Percentiles rank a stretch among this genome's conserved stretches.
Conservation (phyloP, 2,113 vertebrate genomes). For the Phocoena phocoena region DNA sequence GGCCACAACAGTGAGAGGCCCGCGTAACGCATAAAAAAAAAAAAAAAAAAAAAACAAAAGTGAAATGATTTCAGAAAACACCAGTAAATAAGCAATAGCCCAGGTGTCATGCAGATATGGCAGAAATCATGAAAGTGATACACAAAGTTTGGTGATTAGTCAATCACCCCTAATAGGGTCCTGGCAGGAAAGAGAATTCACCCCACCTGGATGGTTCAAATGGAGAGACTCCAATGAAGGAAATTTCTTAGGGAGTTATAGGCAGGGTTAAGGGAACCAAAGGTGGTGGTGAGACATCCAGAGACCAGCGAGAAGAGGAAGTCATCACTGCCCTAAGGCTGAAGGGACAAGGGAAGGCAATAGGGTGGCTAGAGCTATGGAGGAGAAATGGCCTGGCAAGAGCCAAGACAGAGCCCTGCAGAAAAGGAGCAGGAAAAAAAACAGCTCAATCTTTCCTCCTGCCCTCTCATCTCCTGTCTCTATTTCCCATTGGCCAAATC, state of each 20-base stretch:
- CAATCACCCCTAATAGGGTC: background rate
- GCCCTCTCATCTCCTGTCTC: background rate
- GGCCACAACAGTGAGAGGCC: too few relatives aligned
- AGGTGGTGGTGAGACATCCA: background rate
- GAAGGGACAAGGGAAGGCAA: background rate
- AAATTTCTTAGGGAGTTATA: background rate
- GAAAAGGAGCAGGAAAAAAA: background rate
- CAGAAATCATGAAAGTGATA: background rate
- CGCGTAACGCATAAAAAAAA: too few relatives aligned
- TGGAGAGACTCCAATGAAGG: background rate
- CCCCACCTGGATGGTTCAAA: background rate
- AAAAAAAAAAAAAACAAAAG: background rate
- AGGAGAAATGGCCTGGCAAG: background rate
- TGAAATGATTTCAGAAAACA: background rate
- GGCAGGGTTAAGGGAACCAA: too few relatives aligned
- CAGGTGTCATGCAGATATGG: rapidly evolving
- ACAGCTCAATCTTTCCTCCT: background rate
- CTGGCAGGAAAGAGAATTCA: background rate
- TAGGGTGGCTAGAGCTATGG: background rate
- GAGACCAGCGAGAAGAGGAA: background rate
- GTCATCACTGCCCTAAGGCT: too few relatives aligned
- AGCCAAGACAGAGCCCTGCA: background rate
- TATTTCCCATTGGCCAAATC: background rate
- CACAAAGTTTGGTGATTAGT: background rate
- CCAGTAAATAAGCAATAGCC: background rate